A percentile compares a stretch with the other conserved stretches of the same genome.
Evolutionary conservation across 1,140 invertebrate species (phyloP).

Genomic region (Hylaeus volcanicus): DNA sequence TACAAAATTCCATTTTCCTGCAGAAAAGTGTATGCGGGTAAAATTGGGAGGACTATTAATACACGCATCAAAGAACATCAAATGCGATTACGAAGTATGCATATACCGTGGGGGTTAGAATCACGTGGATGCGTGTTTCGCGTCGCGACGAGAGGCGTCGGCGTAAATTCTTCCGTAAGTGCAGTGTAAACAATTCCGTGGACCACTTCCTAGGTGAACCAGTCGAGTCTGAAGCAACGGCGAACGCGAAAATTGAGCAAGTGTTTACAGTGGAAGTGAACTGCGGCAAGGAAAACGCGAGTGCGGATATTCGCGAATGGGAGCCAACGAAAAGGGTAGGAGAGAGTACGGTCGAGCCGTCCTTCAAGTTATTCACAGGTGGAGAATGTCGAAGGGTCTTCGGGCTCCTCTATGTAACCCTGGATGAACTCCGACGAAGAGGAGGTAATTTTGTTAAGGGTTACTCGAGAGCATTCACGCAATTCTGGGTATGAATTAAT

Average conservation of each 20-base stretch:
- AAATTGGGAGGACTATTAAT: too few species aligned
- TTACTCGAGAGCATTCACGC: not conserved
- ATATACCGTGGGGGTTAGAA: constrained; percentile 1
- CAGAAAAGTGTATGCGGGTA: too few species aligned
- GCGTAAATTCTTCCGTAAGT: constrained; percentile 51
- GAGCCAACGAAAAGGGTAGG: not conserved
- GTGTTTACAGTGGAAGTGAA: constrained; percentile 61
- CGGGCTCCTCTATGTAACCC: not conserved
- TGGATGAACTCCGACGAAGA: constrained; percentile 25
- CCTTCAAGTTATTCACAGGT: constrained; percentile 25
- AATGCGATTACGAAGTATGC: too few species aligned
- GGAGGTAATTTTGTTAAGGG: constrained; percentile 26
- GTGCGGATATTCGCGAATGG: not conserved
- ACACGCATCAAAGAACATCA: too few species aligned
- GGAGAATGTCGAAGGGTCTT: constrained; percentile 10
- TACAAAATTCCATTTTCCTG: too few species aligned
- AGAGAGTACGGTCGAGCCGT: not conserved
- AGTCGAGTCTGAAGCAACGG: not conserved
- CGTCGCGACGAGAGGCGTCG: too few species aligned
- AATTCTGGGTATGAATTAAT: not conserved
- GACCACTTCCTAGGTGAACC: constrained; percentile 47
- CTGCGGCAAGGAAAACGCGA: constrained; percentile 11
- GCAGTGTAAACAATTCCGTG: constrained; percentile 58
- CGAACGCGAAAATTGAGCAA: constrained; percentile 58
- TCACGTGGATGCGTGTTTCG: not conserved